Evolutionary conservation across 2,797 vertebrate species (phyloP).

Genomic region (Hypotaenidia philippensis): DNA sequence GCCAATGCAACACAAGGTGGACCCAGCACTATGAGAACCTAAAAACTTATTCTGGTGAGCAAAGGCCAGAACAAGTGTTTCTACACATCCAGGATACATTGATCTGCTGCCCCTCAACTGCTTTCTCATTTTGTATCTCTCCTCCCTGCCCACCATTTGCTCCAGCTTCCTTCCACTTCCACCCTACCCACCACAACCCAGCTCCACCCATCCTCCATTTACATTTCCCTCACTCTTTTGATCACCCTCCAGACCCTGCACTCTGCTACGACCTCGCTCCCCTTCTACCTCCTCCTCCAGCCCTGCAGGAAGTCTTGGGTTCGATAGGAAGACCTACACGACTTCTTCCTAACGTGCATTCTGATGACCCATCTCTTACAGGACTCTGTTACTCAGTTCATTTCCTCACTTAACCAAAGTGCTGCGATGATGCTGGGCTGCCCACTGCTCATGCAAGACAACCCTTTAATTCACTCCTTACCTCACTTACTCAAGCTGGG

Average conservation of each 20-base stretch:
- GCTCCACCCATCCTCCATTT: accelerated
- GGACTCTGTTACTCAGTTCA: too few species aligned
- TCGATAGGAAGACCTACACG: neutral
- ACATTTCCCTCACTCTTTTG: accelerated
- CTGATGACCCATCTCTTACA: neutral
- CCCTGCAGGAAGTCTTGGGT: neutral
- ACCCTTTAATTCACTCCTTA: neutral
- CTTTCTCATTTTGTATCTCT: neutral
- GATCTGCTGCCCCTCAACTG: neutral
- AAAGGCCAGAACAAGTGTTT: neutral
- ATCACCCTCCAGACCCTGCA: neutral
- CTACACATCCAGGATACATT: neutral
- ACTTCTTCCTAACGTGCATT: neutral
- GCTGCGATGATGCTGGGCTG: neutral
- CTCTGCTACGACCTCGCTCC: neutral
- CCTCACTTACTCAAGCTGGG: neutral
- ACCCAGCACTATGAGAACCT: neutral
- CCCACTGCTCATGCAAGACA: neutral
- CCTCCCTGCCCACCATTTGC: neutral
- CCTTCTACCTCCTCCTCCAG: neutral
- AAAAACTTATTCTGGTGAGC: neutral
- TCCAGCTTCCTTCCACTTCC: neutral
- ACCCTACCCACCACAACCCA: neutral
- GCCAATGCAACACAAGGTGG: neutral
- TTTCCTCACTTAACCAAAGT: neutral